Evolutionary conservation across 2,113 vertebrate genomes (phyloP).

Genomic region (Salvator merianae): DNA sequence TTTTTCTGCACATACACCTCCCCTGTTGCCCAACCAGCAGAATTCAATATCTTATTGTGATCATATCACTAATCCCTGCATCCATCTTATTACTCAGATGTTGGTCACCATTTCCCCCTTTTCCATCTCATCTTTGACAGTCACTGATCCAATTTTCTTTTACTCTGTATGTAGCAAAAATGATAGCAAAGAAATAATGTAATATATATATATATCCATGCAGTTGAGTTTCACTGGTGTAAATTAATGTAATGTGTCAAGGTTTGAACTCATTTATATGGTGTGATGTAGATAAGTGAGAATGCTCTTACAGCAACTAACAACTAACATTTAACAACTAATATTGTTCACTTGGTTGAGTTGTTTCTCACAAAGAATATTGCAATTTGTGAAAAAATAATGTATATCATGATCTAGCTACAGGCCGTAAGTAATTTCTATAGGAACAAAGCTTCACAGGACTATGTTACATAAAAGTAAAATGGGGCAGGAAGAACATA

Average conservation of each 20-base stretch:
- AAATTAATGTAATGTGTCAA: not conserved
- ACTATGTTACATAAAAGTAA: not conserved
- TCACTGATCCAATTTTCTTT: too few relatives aligned
- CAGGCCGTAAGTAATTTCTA: not conserved
- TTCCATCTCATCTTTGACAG: too few relatives aligned
- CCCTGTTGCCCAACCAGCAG: too few relatives aligned
- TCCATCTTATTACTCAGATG: too few relatives aligned
- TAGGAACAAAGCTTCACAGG: not conserved
- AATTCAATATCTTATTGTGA: too few relatives aligned
- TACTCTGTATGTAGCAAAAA: too few relatives aligned
- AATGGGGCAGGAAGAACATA: not conserved
- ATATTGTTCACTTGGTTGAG: not conserved
- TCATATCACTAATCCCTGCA: too few relatives aligned
- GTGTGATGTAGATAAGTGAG: not conserved
- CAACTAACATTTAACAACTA: not conserved
- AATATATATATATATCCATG: not conserved
- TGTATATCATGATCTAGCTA: not conserved
- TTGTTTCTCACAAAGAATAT: constrained; percentile 1
- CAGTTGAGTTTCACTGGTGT: not conserved
- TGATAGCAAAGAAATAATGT: not conserved
- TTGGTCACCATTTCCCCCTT: too few relatives aligned
- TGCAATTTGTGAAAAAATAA: not conserved
- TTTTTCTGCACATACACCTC: too few relatives aligned
- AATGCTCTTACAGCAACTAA: too few relatives aligned
- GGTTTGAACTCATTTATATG: not conserved